Conservation (phyloP, 2,113 vertebrate genomes). For the Trinectes maculatus region DNA sequence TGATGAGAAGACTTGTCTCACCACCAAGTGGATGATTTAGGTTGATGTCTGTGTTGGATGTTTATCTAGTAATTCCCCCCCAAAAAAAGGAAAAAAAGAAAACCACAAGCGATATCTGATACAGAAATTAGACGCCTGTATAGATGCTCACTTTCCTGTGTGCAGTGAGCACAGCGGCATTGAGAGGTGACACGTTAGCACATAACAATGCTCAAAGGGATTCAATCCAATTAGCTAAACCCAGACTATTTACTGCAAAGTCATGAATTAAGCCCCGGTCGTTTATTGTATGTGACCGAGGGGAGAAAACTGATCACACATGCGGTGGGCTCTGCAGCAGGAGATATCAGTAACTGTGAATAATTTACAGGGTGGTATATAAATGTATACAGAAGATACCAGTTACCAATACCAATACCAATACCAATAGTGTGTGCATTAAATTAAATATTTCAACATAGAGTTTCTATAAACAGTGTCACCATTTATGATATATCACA, state of each 20-base stretch:
- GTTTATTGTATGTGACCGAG: conserved; percentile 16
- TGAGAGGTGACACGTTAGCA: conserved; percentile 9
- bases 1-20: no score
- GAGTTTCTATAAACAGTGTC: no score
- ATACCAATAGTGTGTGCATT: not conserved
- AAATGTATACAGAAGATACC: not conserved
- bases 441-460: no score
- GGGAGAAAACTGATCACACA: not conserved
- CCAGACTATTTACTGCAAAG: not conserved
- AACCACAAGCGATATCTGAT: no score
- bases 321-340: not conserved
- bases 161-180: no score
- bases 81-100: no score
- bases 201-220: conserved; percentile 8
- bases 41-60: no score
- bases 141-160: no score
- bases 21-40: no score
- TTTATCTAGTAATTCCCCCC: no score
- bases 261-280: not conserved
- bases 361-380: not conserved
- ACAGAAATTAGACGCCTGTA: no score
- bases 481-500: no score
- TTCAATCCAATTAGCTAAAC: conserved; percentile 10
- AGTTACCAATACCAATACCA: not conserved
- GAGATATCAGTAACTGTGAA: not conserved